These are phyloP conservation scores for Catostylus mosaicus DNA, from an alignment of 30 jellyfish, hydroid and myxozoan species.

Conservation along the genomic window DNA sequence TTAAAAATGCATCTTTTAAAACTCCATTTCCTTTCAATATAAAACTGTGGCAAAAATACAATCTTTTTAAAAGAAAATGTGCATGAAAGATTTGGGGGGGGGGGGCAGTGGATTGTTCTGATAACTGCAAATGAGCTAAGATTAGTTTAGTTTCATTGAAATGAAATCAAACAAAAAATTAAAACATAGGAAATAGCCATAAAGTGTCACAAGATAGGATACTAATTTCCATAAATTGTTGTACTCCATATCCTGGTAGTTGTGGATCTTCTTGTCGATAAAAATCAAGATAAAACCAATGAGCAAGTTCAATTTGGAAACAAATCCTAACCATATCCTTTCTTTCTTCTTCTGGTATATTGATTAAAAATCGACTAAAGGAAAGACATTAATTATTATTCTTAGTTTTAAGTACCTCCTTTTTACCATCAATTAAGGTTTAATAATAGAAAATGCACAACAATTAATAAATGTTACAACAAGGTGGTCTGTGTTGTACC, in stretches of 20 bases:
- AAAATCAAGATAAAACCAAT: constrained; percentile 97
- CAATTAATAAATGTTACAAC: no score
- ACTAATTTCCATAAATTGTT: constrained; percentile 81
- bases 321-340: constrained; percentile 89
- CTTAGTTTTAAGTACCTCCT: no score
- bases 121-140: background rate
- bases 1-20: no score
- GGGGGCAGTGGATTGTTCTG: no score
- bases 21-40: no score
- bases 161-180: background rate
- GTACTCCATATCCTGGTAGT: constrained; percentile 87
- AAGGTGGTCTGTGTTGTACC: no score
- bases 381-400: background rate
- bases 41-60: no score
- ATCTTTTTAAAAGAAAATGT: no score
- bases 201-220: constrained; percentile 49
- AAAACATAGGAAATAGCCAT: background rate
- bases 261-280: constrained; percentile 88
- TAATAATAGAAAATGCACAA: no score
- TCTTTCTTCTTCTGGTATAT: constrained; percentile 90
- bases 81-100: no score
- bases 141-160: background rate
- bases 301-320: constrained; percentile 97
- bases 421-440: no score
- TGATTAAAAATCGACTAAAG: constrained; percentile 90